Evolutionary conservation across 2,888 invertebrate species (phyloP).

Genomic region (Rhogogaster chlorosoma): DNA sequence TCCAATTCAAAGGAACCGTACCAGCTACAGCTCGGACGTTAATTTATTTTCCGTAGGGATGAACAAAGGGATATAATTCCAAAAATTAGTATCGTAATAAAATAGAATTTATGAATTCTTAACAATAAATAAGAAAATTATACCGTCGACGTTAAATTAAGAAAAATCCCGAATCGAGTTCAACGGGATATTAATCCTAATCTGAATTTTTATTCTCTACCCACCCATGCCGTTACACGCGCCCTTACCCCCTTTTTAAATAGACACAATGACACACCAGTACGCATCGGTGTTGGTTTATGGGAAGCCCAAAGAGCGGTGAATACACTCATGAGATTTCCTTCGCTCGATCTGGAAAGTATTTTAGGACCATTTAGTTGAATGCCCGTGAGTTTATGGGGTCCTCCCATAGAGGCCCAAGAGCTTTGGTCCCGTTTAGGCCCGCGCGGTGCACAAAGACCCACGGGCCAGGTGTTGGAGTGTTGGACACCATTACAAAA

Average conservation of each 20-base stretch:
- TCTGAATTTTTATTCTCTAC: slow-evolving; percentile 68
- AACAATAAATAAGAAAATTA: slow-evolving; percentile 48
- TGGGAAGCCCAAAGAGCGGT: slow-evolving; percentile 36
- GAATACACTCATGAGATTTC: slow-evolving; percentile 51
- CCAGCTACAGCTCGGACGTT: neutral
- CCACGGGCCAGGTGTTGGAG: slow-evolving; percentile 72
- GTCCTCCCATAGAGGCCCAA: slow-evolving; percentile 58
- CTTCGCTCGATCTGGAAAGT: slow-evolving; percentile 65
- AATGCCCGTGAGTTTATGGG: slow-evolving; percentile 71
- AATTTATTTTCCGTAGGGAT: neutral
- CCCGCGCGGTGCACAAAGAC: slow-evolving; percentile 67
- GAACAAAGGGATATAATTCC: slow-evolving; percentile 44
- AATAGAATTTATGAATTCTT: slow-evolving; percentile 50
- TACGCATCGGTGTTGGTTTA: neutral
- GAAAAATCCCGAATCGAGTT: slow-evolving; percentile 55
- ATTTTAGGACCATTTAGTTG: slow-evolving; percentile 73
- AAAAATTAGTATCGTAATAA: slow-evolving; percentile 53
- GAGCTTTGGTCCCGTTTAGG: slow-evolving; percentile 57
- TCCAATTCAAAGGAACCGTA: neutral
- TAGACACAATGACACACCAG: slow-evolving; percentile 7
- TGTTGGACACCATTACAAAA: slow-evolving; percentile 74
- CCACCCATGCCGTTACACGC: slow-evolving; percentile 55
- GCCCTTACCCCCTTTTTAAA: slow-evolving; percentile 12
- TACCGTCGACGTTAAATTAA: slow-evolving; percentile 62
- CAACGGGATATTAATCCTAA: slow-evolving; percentile 66